phyloP scores from a whole-genome alignment of 2,888 invertebrate species.

The Nephrotoma appendiculata region DNA sequence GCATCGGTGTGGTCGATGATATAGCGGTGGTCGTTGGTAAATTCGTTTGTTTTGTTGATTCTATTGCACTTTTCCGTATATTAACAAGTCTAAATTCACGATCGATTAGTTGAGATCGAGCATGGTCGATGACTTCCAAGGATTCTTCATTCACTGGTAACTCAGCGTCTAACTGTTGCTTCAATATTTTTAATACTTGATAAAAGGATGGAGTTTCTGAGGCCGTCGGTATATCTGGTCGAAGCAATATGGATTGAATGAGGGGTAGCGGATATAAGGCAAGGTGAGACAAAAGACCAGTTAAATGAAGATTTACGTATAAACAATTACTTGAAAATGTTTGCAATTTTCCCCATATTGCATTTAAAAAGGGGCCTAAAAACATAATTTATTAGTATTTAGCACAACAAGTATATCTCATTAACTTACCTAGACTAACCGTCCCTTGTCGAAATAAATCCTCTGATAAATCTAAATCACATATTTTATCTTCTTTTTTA shows the following conservation, averaged over 20 bases:
- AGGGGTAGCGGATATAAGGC: slow-evolving; percentile 82
- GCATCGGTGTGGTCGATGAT: slow-evolving; percentile 27
- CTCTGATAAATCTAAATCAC: slow-evolving; percentile 32
- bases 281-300: slow-evolving; percentile 71
- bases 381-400: neutral
- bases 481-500: slow-evolving; percentile 23
- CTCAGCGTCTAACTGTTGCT: slow-evolving; percentile 74
- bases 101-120: slow-evolving; percentile 61
- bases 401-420: neutral
- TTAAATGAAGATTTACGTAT: slow-evolving; percentile 73
- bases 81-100: slow-evolving; percentile 64
- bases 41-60: slow-evolving; percentile 22
- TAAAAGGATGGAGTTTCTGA: slow-evolving; percentile 82
- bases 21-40: slow-evolving; percentile 24
- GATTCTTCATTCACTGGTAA: slow-evolving; percentile 39
- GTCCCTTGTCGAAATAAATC: slow-evolving; percentile 34
- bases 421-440: slow-evolving; percentile 29
- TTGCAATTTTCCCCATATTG: slow-evolving; percentile 67
- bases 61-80: slow-evolving; percentile 45
- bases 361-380: slow-evolving; percentile 65
- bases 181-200: slow-evolving; percentile 72
- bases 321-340: slow-evolving; percentile 72
- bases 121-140: slow-evolving; percentile 55
- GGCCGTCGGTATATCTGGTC: slow-evolving; percentile 71
- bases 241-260: slow-evolving; percentile 72